Percentiles rank a stretch among this genome's conserved stretches.
phyloP scores from a whole-genome alignment of 2,113 vertebrate genomes.

The Boulengeromyrus knoepffleri region DNA sequence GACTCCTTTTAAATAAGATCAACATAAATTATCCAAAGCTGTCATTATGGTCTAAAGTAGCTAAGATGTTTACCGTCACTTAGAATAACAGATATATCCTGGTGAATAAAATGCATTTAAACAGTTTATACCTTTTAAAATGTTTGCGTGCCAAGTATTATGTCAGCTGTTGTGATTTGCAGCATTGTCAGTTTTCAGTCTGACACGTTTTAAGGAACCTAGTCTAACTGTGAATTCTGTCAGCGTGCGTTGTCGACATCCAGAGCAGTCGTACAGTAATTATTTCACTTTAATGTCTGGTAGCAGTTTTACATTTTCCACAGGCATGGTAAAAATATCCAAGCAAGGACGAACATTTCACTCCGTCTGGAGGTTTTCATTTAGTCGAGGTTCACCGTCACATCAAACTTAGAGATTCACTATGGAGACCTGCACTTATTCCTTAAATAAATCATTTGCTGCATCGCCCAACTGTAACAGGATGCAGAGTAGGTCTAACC shows the following conservation, averaged over 20 bases:
- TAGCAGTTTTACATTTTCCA: neutral
- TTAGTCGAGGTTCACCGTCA: neutral
- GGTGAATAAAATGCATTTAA: neutral
- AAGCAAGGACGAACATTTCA: neutral
- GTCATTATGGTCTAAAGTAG: neutral
- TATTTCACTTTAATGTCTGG: neutral
- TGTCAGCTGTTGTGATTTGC: neutral
- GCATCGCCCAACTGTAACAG: neutral
- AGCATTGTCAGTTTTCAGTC: neutral
- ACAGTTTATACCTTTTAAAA: neutral
- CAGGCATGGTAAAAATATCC: neutral
- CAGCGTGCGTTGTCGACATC: neutral
- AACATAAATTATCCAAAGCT: neutral
- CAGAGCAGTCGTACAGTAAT: neutral
- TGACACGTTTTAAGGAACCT: neutral
- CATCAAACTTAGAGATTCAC: neutral
- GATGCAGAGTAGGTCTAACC: neutral
- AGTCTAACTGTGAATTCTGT: neutral
- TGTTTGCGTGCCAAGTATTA: neutral
- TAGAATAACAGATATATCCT: neutral
- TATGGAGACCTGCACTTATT: neutral
- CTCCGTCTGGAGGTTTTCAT: neutral
- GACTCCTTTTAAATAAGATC: neutral
- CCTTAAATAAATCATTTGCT: neutral
- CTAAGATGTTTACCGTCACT: neutral